Percentiles rank a stretch among this genome's conserved stretches.
phyloP scores from a whole-genome alignment of 1,140 invertebrate species.

The Rhopalosiphum maidis region DNA sequence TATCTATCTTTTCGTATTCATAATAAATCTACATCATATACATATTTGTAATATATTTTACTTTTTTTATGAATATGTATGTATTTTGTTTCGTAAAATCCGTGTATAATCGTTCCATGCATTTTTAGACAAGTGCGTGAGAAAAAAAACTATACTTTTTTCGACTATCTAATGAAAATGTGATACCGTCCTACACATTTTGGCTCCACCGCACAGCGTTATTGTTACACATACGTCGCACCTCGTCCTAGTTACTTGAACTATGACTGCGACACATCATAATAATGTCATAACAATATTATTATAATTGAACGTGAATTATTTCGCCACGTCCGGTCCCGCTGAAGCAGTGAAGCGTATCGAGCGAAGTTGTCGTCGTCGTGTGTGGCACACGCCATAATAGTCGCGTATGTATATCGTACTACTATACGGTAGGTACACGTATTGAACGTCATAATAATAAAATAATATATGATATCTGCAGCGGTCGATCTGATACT shows the following conservation, averaged over 20 bases:
- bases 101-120: not conserved
- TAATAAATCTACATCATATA: not conserved
- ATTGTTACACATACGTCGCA: not conserved
- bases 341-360: not conserved
- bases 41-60: not conserved
- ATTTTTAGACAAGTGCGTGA: not conserved
- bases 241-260: not conserved
- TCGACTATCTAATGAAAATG: not conserved
- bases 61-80: not conserved
- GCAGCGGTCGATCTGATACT: not conserved
- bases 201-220: not conserved
- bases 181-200: not conserved
- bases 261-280: not conserved
- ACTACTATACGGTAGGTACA: not conserved
- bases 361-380: not conserved
- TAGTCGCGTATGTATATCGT: not conserved
- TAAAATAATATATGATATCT: not conserved
- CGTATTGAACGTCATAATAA: not conserved
- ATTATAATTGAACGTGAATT: not conserved
- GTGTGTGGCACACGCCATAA: not conserved
- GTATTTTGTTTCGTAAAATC: not conserved
- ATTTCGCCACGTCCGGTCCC: not conserved
- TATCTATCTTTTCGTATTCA: not conserved
- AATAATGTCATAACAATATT: not conserved
- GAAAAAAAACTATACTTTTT: not conserved